A percentile compares a stretch with the other conserved stretches of the same genome.
These are phyloP conservation scores for Octonoba sinensis DNA, from an alignment of 2,888 invertebrate genomes.

Conservation along the genomic window DNA sequence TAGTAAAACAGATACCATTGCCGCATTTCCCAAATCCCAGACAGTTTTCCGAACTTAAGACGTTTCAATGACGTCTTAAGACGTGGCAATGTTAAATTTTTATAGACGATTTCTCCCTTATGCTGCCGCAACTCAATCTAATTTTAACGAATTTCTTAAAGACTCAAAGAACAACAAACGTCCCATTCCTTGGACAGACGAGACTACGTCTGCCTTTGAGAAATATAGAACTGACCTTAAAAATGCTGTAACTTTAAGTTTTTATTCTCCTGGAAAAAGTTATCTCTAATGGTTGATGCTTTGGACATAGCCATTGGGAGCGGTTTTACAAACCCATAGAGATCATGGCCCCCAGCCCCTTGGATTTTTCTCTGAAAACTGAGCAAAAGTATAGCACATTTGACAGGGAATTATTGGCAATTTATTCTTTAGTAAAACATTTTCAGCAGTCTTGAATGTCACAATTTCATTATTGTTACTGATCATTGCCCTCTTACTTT, in stretches of 20 bases:
- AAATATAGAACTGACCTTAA: not conserved
- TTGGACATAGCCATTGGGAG: not conserved
- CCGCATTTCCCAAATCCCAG: not conserved
- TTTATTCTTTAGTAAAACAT: not conserved
- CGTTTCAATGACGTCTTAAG: too few species aligned
- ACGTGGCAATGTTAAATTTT: too few species aligned
- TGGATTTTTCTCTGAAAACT: not conserved
- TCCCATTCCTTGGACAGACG: slow-evolving; percentile 7
- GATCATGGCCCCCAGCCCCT: not conserved
- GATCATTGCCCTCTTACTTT: slow-evolving; percentile 10
- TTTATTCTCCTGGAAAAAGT: not conserved
- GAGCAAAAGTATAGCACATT: not conserved
- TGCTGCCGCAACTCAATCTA: not conserved
- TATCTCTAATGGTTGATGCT: too few species aligned
- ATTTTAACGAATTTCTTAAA: not conserved
- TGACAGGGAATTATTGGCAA: not conserved
- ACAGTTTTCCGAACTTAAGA: not conserved
- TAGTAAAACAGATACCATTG: not conserved
- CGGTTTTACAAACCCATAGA: not conserved
- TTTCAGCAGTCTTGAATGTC: slow-evolving; percentile 9
- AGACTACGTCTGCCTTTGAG: not conserved
- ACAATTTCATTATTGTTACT: not conserved
- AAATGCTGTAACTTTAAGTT: not conserved
- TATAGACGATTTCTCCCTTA: slow-evolving; percentile 6
- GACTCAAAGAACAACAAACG: slow-evolving; percentile 7